Percentiles rank a stretch among this genome's conserved stretches.
phyloP scores from a whole-genome alignment of 2,797 vertebrate species.

The Sorex maritimensis region DNA sequence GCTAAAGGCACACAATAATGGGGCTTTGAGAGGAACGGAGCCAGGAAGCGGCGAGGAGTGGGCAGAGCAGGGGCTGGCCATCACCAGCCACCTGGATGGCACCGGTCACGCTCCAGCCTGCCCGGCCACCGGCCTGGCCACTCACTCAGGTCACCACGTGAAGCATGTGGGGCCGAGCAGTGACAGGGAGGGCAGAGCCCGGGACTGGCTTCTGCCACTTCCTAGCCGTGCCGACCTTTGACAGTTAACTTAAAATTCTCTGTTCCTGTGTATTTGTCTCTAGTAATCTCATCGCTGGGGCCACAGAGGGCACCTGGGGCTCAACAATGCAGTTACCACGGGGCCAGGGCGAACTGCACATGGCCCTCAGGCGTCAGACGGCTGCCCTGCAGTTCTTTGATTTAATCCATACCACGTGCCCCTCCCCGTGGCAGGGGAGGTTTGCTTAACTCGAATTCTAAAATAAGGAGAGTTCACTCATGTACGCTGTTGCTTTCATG shows the following conservation, averaged over 20 bases:
- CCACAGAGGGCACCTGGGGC: not conserved
- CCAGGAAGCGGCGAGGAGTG: constrained; percentile 1
- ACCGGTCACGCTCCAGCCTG: not conserved
- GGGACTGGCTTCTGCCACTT: not conserved
- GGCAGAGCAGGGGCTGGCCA: not conserved
- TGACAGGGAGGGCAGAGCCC: not conserved
- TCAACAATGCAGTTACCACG: not conserved
- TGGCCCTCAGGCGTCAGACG: fast-evolving
- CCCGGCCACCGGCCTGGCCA: not conserved
- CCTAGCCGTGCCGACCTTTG: not conserved
- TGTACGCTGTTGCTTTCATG: no score
- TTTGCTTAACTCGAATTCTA: not conserved
- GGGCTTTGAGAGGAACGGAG: constrained; percentile 64
- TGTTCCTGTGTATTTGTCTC: constrained; percentile 1
- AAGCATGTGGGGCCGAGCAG: not conserved
- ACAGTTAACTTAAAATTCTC: not conserved
- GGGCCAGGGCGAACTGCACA: not conserved
- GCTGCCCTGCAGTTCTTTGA: not conserved
- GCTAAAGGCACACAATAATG: constrained; percentile 56
- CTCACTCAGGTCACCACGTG: not conserved
- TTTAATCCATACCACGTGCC: not conserved
- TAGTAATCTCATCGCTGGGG: not conserved
- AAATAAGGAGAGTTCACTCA: not conserved
- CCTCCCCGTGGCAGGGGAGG: not conserved
- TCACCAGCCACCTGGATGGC: not conserved